Evolutionary conservation across 2,888 invertebrate species (phyloP), one percentile per base, ranked within the genome.

Genomic region (Meloe dianella): DNA sequence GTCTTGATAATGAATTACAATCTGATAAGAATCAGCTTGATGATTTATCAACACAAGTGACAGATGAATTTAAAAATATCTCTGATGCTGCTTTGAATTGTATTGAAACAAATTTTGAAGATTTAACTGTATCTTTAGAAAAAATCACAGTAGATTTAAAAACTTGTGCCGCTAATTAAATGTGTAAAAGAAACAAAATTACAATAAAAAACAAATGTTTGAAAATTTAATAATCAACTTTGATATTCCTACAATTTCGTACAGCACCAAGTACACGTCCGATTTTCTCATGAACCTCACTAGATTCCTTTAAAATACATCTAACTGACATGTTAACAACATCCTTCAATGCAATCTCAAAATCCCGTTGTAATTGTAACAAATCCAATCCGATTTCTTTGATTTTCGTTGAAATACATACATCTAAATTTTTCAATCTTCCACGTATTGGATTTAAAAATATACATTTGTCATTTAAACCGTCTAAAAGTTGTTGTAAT

Each of bases 201-300:
- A 10, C 17, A 47, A 47, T 47, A 47, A 47, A n/a, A n/a, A n/a
- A n/a, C n/a, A n/a, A 47, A 20, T 7, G n/a, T 41, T 6, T 27
- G 0, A 27, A 1, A 2, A n/a, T 14, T 54, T 14, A 24, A 12
- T 54, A 20, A 35, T 12, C 35, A 6, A 54, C 2, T 60, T 20
- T 35, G 14, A 60, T 54, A 60, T 66, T 58, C 59, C 60, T 63
- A 54, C 66, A 66, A 54, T 66, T 63, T 7, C 35, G 56, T 8
- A 66, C 47, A 41, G 57, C 32, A n/a, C 66, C 66, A 56, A 58
- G 32, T 22, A 66, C 54, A 9, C 29, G n/a, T 5, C 66, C 63
- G 12, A 66, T 60, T 29, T 32, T 56, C 10, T 24, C 60, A 10
- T 59, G 17, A 30, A 63, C 9, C 4, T 27, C n/a, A 3, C 56